A percentile compares a stretch with the other conserved stretches of the same genome.
phyloP scores from a whole-genome alignment of 2,113 vertebrate genomes.

The Phaethornis superciliosus region DNA sequence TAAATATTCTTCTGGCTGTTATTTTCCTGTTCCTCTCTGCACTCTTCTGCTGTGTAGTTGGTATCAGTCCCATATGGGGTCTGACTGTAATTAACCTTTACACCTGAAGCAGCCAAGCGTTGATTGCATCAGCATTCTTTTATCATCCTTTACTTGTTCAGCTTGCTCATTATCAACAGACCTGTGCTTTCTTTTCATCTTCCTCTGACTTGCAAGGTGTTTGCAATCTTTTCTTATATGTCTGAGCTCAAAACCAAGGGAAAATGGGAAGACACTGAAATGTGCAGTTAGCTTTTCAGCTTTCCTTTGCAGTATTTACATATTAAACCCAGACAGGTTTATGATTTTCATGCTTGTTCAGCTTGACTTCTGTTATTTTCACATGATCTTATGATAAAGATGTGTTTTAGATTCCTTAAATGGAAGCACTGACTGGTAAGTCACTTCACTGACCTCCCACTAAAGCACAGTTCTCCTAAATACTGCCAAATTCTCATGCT shows the following conservation, averaged over 20 bases:
- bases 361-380: not conserved
- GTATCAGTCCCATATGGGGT: not conserved
- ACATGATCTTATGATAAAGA: not conserved
- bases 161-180: not conserved
- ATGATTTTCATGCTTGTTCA: not conserved
- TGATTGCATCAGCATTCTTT: not conserved
- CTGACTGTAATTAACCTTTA: slow-evolving; percentile 1
- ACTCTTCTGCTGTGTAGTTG: not conserved
- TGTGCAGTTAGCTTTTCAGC: not conserved
- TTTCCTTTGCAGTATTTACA: not conserved
- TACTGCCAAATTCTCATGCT: not conserved
- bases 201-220: not conserved
- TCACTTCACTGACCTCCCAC: not conserved
- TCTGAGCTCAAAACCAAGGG: not conserved
- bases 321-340: not conserved
- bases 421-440: not conserved
- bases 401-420: not conserved
- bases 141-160: not conserved
- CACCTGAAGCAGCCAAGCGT: not conserved
- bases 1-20: not conserved
- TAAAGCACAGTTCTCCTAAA: not conserved
- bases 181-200: not conserved
- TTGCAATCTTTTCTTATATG: not conserved
- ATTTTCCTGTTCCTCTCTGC: not conserved
- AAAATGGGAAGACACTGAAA: not conserved